Evolutionary conservation across 2,113 vertebrate genomes (phyloP).

Genomic region (Sarotherodon lohbergeri): DNA sequence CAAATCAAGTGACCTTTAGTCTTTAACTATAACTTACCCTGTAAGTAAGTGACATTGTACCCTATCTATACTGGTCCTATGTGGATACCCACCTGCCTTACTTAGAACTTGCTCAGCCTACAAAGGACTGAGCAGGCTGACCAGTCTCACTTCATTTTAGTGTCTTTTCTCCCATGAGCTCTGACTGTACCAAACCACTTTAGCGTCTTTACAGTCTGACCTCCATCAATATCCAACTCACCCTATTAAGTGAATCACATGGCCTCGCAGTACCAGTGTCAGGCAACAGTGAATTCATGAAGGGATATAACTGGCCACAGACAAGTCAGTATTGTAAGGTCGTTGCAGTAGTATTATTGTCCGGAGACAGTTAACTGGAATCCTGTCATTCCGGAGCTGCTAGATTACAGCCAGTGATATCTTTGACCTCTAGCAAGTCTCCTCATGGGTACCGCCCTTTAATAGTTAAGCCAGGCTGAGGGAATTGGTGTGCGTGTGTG

Average conservation of each 20-base stretch:
- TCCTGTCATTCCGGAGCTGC: background rate
- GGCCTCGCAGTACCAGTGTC: background rate
- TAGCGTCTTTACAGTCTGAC: background rate
- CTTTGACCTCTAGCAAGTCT: conserved; percentile 14
- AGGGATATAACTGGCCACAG: background rate
- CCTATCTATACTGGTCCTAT: background rate
- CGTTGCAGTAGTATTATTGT: background rate
- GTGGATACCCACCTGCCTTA: background rate
- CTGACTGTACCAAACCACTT: background rate
- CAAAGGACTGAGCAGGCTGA: background rate
- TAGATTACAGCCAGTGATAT: conserved; percentile 24
- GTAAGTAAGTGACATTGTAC: background rate
- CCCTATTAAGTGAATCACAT: background rate
- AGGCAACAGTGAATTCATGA: background rate
- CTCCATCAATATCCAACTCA: conserved; percentile 16
- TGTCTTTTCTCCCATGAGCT: background rate
- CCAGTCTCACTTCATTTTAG: background rate
- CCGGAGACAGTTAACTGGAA: conserved; percentile 11
- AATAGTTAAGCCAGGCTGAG: background rate
- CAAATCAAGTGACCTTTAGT: background rate
- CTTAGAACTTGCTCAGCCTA: background rate
- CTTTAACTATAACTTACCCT: background rate
- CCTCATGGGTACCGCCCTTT: background rate
- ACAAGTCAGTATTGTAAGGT: background rate
- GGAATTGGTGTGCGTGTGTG: background rate